Evolutionary conservation across 2,113 vertebrate genomes (phyloP).

Genomic region (Amia ocellicauda): DNA sequence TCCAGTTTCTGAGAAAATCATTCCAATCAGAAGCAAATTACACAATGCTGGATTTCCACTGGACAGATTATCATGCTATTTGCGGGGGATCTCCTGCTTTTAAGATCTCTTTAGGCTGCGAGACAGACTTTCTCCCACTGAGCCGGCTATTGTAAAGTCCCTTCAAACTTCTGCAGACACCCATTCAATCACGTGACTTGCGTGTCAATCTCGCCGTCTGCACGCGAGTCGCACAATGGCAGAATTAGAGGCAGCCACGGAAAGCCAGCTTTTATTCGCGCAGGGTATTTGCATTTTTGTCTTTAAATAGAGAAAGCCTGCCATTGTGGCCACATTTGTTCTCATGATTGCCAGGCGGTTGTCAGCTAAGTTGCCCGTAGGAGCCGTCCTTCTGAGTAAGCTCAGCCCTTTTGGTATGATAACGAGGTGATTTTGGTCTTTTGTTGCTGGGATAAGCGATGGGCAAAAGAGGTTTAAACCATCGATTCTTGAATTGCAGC

Average conservation of each 20-base stretch:
- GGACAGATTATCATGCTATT: slow-evolving; percentile 47
- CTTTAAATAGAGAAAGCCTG: slow-evolving; percentile 50
- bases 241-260: slow-evolving; percentile 61
- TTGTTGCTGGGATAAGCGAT: slow-evolving; percentile 56
- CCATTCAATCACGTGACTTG: slow-evolving; percentile 73
- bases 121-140: slow-evolving; percentile 29
- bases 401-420: slow-evolving; percentile 71
- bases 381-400: slow-evolving; percentile 57
- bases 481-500: slow-evolving; percentile 45
- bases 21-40: slow-evolving; percentile 60
- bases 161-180: slow-evolving; percentile 13
- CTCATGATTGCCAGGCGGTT: slow-evolving; percentile 68
- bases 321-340: slow-evolving; percentile 74
- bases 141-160: slow-evolving; percentile 37
- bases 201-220: slow-evolving; percentile 69
- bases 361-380: slow-evolving; percentile 60
- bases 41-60: slow-evolving; percentile 45
- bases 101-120: slow-evolving; percentile 34
- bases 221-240: slow-evolving; percentile 79
- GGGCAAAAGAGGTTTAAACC: slow-evolving; percentile 26
- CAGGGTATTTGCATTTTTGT: slow-evolving; percentile 72
- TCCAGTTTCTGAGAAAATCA: slow-evolving; percentile 54
- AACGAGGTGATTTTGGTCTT: slow-evolving; percentile 63
- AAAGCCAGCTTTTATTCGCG: slow-evolving; percentile 57
- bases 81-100: slow-evolving; percentile 47